Conservation (phyloP, 2,797 vertebrate genomes). For the Sebastes cheni region DNA sequence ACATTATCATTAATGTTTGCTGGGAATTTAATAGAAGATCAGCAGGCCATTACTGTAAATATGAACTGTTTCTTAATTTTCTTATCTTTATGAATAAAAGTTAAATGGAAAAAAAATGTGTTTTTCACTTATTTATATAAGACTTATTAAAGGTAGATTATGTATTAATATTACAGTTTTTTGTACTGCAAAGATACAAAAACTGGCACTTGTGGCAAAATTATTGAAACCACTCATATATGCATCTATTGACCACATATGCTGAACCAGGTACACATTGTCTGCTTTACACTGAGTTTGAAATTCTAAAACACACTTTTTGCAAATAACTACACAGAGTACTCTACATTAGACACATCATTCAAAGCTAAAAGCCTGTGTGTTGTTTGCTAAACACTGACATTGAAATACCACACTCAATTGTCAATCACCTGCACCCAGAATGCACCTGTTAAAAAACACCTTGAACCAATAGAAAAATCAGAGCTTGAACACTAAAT, state of each 20-base stretch:
- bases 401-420: neutral
- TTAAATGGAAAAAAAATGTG: neutral
- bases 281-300: neutral
- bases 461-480: neutral
- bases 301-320: neutral
- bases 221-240: neutral
- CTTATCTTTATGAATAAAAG: constrained; percentile 69
- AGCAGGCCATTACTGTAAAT: constrained; percentile 65
- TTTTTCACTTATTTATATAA: neutral
- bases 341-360: neutral
- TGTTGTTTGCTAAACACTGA: neutral
- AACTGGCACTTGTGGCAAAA: no score
- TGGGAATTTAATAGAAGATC: constrained; percentile 23
- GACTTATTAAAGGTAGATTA: neutral
- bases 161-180: neutral
- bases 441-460: neutral
- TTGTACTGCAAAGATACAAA: neutral
- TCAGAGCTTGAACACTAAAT: no score
- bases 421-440: neutral
- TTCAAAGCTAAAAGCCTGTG: neutral
- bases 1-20: constrained; percentile 21
- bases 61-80: constrained; percentile 56
- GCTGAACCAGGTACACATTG: neutral
- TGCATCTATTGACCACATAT: neutral
- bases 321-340: neutral